Conservation (phyloP, 2,888 invertebrate genomes). For the Poecilobothrus nobilitatus region DNA sequence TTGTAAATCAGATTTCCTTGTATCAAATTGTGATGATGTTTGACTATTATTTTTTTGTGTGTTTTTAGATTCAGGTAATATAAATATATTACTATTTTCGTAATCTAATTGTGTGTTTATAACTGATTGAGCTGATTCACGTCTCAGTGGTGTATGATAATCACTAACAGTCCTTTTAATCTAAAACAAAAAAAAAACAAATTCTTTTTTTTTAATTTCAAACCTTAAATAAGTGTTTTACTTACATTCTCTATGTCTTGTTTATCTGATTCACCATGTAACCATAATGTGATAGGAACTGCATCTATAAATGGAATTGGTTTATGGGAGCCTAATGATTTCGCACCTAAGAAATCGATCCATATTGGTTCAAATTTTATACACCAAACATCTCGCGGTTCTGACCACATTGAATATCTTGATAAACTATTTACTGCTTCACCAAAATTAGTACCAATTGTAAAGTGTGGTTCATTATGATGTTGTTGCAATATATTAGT, state of each 20-base stretch:
- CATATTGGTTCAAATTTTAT: slow-evolving; percentile 82
- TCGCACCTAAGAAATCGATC: slow-evolving; percentile 83
- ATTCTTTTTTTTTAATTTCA: background rate
- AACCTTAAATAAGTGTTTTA: background rate
- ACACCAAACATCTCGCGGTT: slow-evolving; percentile 83
- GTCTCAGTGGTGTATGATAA: slow-evolving; percentile 9
- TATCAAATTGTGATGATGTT: background rate
- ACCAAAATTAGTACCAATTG: background rate
- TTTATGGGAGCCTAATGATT: slow-evolving; percentile 62
- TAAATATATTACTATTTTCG: slow-evolving; percentile 25
- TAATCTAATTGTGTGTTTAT: slow-evolving; percentile 25
- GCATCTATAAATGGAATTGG: slow-evolving; percentile 76
- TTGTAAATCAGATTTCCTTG: background rate
- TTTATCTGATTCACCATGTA: slow-evolving; percentile 44
- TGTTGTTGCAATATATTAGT: background rate
- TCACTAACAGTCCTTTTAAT: slow-evolving; percentile 8
- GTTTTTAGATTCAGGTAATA: slow-evolving; percentile 20
- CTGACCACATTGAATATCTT: slow-evolving; percentile 63
- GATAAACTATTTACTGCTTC: slow-evolving; percentile 33
- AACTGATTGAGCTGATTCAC: slow-evolving; percentile 15
- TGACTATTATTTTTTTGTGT: slow-evolving; percentile 18
- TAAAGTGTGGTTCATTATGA: background rate
- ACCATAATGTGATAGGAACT: slow-evolving; percentile 80
- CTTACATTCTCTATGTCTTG: slow-evolving; percentile 13
- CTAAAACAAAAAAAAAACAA: background rate